These are phyloP conservation scores for Nyctibius grandis DNA, from an alignment of 2,797 vertebrate species.

Conservation along the genomic window DNA sequence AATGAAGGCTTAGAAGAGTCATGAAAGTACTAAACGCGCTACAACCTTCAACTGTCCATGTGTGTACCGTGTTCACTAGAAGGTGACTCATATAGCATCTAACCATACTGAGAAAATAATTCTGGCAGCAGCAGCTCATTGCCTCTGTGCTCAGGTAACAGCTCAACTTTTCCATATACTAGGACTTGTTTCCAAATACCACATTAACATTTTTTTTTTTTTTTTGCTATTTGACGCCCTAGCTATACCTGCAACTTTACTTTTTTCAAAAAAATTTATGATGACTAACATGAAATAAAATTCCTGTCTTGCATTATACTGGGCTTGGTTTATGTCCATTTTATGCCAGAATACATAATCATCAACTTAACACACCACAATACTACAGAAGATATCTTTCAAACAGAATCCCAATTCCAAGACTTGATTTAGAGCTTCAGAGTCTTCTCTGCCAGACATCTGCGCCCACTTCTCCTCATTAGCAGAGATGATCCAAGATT, in stretches of 20 bases:
- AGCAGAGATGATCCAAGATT: background rate
- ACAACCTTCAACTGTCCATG: background rate
- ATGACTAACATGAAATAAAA: background rate
- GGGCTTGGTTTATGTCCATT: background rate
- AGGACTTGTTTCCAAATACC: background rate
- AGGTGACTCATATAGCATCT: background rate
- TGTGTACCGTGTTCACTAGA: background rate
- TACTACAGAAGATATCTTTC: background rate
- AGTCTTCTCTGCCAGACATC: background rate
- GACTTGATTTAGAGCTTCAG: background rate
- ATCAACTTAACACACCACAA: background rate
- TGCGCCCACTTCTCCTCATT: background rate
- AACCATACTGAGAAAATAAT: background rate
- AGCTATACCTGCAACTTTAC: background rate
- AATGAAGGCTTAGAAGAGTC: background rate
- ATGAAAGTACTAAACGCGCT: background rate
- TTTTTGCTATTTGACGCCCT: background rate
- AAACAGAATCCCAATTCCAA: constrained; percentile 1
- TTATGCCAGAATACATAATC: background rate
- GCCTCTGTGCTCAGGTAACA: background rate
- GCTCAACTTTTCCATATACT: background rate
- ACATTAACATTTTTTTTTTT: background rate
- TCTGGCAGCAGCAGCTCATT: background rate
- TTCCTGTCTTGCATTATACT: background rate
- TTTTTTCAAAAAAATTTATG: background rate